These are phyloP conservation scores for Dorcus hopei DNA, from an alignment of 2,888 invertebrate genomes.

Conservation along the genomic window DNA sequence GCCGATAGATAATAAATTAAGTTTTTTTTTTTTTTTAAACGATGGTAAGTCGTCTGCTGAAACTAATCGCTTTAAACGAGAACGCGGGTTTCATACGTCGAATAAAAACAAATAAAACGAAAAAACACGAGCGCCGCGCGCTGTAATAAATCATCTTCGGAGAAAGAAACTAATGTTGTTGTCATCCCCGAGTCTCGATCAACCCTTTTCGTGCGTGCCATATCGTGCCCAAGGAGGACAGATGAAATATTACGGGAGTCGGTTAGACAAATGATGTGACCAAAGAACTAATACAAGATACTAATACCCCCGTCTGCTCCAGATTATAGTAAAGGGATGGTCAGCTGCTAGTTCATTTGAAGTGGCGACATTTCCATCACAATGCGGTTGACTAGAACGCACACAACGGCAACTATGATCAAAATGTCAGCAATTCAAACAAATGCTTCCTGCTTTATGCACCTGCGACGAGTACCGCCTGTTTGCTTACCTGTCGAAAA, in stretches of 20 bases:
- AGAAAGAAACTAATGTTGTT: slow-evolving; percentile 31
- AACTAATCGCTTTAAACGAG: too few species aligned
- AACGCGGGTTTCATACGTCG: too few species aligned
- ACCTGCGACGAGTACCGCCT: too few species aligned
- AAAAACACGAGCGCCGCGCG: not conserved
- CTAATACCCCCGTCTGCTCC: slow-evolving; percentile 22
- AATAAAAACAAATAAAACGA: too few species aligned
- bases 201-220: slow-evolving; percentile 32
- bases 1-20: too few species aligned
- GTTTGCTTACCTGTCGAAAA: too few species aligned
- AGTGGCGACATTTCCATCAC: slow-evolving; percentile 50
- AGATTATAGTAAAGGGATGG: slow-evolving; percentile 5
- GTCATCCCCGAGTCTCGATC: slow-evolving; percentile 36
- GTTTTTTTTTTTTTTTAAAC: not conserved
- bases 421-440: slow-evolving; percentile 52
- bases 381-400: slow-evolving; percentile 46
- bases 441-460: slow-evolving; percentile 20
- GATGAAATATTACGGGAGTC: slow-evolving; percentile 37
- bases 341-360: slow-evolving; percentile 30
- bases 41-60: not conserved
- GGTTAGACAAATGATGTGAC: slow-evolving; percentile 39
- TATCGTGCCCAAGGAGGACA: slow-evolving; percentile 29
- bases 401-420: slow-evolving; percentile 51
- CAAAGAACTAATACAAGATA: slow-evolving; percentile 18
- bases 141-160: slow-evolving; percentile 21